Conservation (phyloP, 2,888 invertebrate species). For the Poecilobothrus nobilitatus region DNA sequence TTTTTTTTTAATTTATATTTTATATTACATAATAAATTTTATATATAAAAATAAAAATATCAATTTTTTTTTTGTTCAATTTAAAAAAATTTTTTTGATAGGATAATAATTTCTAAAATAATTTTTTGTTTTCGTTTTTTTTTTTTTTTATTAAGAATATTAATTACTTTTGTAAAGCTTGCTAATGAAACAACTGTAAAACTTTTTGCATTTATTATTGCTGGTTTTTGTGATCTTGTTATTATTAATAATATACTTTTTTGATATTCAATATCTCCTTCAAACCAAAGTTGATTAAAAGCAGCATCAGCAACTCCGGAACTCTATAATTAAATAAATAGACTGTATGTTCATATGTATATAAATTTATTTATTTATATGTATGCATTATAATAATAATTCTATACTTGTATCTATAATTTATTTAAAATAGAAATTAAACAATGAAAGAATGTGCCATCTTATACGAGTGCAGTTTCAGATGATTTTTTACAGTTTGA, state of each 20-base stretch:
- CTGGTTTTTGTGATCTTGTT: constrained; percentile 12
- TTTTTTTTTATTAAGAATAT: neutral
- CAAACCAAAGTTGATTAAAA: constrained; percentile 14
- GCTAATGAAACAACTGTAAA: constrained; percentile 5
- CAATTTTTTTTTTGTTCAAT: neutral
- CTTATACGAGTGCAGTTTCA: too few relatives aligned
- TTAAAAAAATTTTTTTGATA: neutral
- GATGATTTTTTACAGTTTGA: too few relatives aligned
- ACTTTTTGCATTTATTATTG: constrained; percentile 15
- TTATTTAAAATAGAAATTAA: too few relatives aligned
- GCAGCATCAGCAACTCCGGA: constrained; percentile 12
- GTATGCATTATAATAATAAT: too few relatives aligned
- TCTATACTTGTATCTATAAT: too few relatives aligned
- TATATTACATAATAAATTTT: neutral
- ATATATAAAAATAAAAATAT: too few relatives aligned
- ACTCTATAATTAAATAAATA: constrained; percentile 15
- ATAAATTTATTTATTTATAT: neutral
- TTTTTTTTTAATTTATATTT: neutral
- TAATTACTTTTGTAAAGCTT: constrained; percentile 1
- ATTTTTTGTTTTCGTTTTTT: too few relatives aligned
- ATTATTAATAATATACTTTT: constrained; percentile 11
- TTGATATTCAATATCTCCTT: constrained; percentile 8
- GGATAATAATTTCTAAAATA: too few relatives aligned
- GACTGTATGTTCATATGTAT: too few relatives aligned
- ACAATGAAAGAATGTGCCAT: too few relatives aligned